A percentile compares a stretch with the other conserved stretches of the same genome.
phyloP scores from a whole-genome alignment of 1,140 invertebrate genomes.

The Meloidogyne floridensis region DNA sequence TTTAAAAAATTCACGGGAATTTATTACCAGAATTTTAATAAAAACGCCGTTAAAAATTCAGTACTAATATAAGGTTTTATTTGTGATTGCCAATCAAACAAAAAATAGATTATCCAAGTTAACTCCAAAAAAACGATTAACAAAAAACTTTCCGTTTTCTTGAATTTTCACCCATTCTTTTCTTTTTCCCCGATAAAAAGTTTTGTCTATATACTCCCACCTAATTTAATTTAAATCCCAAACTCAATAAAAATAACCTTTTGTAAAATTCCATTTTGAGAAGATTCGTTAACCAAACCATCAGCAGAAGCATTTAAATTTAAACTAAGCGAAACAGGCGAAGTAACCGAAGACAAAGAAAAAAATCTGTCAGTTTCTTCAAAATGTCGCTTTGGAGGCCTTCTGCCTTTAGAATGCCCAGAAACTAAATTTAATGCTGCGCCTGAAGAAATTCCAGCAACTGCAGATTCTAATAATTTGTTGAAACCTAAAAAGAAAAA shows the following conservation, averaged over 20 bases:
- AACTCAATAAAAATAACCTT: conserved; percentile 1
- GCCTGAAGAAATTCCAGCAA: conserved; percentile 8
- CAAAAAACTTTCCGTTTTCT: no score
- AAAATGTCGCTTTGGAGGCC: conserved; percentile 14
- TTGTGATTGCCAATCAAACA: no score
- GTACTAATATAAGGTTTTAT: no score
- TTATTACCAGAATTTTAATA: neutral
- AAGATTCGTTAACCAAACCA: neutral
- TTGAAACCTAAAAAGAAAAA: conserved; percentile 19
- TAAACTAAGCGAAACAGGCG: conserved; percentile 33
- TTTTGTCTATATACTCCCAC: no score
- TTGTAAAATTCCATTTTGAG: neutral
- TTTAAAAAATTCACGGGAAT: neutral
- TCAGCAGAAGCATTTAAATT: neutral
- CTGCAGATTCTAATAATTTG: conserved; percentile 25
- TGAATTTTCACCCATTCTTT: neutral
- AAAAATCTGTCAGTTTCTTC: conserved; percentile 31
- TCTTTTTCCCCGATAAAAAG: neutral
- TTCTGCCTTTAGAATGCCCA: conserved; percentile 7
- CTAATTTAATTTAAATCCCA: neutral
- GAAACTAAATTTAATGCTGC: conserved; percentile 10
- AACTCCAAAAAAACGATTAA: no score
- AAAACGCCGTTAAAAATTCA: neutral
- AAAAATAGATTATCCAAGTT: no score
- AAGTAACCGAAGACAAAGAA: conserved; percentile 44